phyloP scores from a whole-genome alignment of 2,797 vertebrate genomes.

The Epinephelus malabaricus region DNA sequence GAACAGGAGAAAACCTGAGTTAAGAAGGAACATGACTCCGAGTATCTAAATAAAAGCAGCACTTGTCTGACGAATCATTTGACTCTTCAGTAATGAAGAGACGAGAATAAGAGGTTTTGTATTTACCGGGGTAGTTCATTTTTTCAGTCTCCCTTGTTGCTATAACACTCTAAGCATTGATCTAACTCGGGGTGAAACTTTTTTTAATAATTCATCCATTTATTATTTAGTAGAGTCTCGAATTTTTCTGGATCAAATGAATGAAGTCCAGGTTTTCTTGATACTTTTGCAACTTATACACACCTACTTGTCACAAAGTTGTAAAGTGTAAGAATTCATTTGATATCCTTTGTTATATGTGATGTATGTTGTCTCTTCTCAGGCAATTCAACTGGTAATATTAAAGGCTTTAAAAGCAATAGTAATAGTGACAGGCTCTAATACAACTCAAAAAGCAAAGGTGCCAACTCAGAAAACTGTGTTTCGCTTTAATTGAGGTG shows the following conservation, averaged over 20 bases:
- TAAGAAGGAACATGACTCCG: neutral
- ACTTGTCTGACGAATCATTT: neutral
- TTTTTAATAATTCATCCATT: slow-evolving; percentile 5
- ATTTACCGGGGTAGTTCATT: neutral
- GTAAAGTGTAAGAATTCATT: no score
- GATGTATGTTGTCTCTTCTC: neutral
- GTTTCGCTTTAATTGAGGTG: no score
- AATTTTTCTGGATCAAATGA: neutral
- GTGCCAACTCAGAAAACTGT: neutral
- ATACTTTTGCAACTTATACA: no score
- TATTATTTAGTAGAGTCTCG: neutral
- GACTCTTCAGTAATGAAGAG: slow-evolving; percentile 4
- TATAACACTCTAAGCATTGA: neutral
- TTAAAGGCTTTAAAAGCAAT: neutral
- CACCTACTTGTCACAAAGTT: no score
- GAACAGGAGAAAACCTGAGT: slow-evolving; percentile 10
- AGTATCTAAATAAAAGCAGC: slow-evolving; percentile 18
- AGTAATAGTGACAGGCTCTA: neutral
- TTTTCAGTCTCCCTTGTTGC: neutral
- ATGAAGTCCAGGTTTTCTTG: neutral
- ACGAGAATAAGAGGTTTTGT: neutral
- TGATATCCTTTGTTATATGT: neutral
- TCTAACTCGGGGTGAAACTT: neutral
- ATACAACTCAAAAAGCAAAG: neutral
- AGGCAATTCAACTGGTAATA: neutral